Percentiles rank a stretch among this genome's conserved stretches.
These are phyloP conservation scores for Eretmocerus hayati DNA, from an alignment of 2,888 invertebrate species.

Conservation along the genomic window DNA sequence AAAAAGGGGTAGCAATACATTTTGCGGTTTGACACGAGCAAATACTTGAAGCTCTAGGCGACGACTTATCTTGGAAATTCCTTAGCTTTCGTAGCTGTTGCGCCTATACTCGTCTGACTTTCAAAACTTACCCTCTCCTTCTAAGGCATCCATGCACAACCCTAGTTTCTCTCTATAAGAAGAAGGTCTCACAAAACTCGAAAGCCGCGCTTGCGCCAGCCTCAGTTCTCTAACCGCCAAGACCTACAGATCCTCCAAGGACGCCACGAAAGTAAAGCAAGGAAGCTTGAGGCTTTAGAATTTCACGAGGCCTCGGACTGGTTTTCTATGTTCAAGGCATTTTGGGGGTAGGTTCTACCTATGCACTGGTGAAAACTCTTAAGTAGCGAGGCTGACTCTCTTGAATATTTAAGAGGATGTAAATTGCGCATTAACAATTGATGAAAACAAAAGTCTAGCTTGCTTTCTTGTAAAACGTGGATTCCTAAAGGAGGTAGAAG, in stretches of 20 bases:
- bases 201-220: too few relatives aligned
- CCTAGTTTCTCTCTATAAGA: too few relatives aligned
- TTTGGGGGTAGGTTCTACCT: too few relatives aligned
- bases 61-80: conserved; percentile 13
- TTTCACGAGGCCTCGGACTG: conserved; percentile 27
- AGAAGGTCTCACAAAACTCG: neutral
- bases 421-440: conserved; percentile 40
- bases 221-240: too few relatives aligned
- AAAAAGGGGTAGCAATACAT: neutral
- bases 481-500: neutral
- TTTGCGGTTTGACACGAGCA: neutral
- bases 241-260: conserved; percentile 21
- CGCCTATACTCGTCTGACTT: neutral
- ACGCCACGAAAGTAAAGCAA: conserved; percentile 25
- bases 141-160: too few relatives aligned
- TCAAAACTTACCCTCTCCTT: neutral
- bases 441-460: conserved; percentile 32
- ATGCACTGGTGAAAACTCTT: conserved; percentile 3
- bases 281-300: conserved; percentile 35
- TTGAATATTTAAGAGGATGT: conserved; percentile 39
- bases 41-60: conserved; percentile 12
- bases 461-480: neutral
- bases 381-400: conserved; percentile 22
- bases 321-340: too few relatives aligned
- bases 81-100: conserved; percentile 3